phyloP scores from a whole-genome alignment of 2,113 vertebrate genomes.

The Arizona elegans region DNA sequence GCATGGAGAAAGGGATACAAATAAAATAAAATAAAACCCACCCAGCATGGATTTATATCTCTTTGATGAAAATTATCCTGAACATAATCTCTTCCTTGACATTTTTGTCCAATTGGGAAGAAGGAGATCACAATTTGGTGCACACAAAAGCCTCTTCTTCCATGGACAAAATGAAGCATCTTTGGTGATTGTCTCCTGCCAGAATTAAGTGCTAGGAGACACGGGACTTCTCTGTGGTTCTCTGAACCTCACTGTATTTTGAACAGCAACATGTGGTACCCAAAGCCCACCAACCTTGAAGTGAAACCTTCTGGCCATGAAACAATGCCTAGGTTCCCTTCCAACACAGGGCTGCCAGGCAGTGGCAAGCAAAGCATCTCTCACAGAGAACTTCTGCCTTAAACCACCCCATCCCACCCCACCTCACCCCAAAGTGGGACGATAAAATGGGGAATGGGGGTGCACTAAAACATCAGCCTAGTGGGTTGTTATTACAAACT shows the following conservation, averaged over 20 bases:
- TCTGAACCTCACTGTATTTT: background rate
- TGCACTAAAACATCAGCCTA: background rate
- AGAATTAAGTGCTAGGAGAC: background rate
- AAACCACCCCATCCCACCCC: background rate
- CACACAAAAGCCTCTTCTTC: background rate
- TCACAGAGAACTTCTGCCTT: background rate
- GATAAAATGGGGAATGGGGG: background rate
- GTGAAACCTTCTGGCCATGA: background rate
- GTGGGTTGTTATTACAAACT: background rate
- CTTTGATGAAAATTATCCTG: background rate
- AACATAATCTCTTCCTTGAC: background rate
- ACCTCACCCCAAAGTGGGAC: background rate
- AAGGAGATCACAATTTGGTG: background rate
- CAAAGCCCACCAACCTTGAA: background rate
- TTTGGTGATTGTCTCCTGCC: background rate
- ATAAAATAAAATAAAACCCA: no score
- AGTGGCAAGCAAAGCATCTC: background rate
- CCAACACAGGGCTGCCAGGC: background rate
- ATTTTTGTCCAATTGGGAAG: background rate
- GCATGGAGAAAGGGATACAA: background rate
- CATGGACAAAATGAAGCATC: background rate
- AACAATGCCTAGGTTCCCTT: background rate
- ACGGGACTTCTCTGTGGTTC: background rate
- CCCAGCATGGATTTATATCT: background rate
- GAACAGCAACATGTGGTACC: background rate